A percentile compares a stretch with the other conserved stretches of the same genome.
Conservation (phyloP, 2,113 vertebrate genomes). For the Rana temporaria region DNA sequence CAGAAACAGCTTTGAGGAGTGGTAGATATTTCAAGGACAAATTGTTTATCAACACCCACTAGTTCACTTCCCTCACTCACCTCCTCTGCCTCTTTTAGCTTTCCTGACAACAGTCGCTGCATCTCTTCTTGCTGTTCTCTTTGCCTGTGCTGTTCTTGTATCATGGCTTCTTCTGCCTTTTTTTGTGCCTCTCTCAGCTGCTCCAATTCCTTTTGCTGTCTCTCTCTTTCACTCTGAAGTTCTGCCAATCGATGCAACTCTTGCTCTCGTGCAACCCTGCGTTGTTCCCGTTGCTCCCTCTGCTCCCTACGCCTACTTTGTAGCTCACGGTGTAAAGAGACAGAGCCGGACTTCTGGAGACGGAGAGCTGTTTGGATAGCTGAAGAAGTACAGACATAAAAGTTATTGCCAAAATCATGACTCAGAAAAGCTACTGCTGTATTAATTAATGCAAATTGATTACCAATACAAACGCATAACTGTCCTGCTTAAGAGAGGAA, state of each 20-base stretch:
- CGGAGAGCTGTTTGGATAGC: conserved; percentile 92
- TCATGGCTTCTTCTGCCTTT: conserved; percentile 83
- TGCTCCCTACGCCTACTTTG: conserved; percentile 89
- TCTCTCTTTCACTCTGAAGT: conserved; percentile 91
- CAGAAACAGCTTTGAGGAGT: too few species aligned
- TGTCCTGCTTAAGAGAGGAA: too few species aligned
- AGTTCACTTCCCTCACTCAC: conserved; percentile 63
- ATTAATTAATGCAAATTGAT: too few species aligned
- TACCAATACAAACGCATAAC: too few species aligned
- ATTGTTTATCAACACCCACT: too few species aligned
- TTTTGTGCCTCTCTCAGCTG: conserved; percentile 91
- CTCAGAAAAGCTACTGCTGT: too few species aligned
- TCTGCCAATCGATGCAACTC: conserved; percentile 86
- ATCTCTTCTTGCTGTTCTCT: conserved; percentile 88
- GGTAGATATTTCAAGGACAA: too few species aligned
- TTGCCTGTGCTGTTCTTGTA: conserved; percentile 87
- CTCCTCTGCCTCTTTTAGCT: conserved; percentile 89
- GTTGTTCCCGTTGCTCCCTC: conserved; percentile 85
- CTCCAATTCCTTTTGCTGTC: conserved; percentile 88
- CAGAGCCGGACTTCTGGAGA: conserved; percentile 86
- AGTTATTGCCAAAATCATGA: neutral
- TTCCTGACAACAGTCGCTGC: conserved; percentile 84
- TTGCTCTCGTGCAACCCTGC: conserved; percentile 84
- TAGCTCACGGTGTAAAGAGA: conserved; percentile 91
- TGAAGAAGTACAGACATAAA: conserved; percentile 60